Base-by-base conservation (phyloP, 2,113 vertebrate genomes). In the Podarcis raffonei region DNA sequence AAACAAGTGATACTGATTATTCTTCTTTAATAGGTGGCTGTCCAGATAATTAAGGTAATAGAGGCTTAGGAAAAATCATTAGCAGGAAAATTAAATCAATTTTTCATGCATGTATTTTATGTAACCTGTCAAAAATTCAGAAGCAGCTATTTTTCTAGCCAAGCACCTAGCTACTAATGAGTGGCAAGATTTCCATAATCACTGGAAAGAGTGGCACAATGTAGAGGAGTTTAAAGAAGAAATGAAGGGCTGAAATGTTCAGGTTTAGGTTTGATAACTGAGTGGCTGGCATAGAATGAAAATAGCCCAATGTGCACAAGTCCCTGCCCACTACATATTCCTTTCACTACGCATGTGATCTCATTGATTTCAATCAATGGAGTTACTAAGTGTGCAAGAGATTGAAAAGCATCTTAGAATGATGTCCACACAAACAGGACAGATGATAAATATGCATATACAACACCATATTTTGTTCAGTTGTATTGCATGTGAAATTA, bases 1-100 rank as follows among this genome's bases (percentile, higher is more conserved):
- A 88, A 88, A 75, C 57, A 88, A 66, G 35, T 83, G 66, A 65
- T 53, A 87, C 42, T 82, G 35, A 88, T 88, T 37, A 81, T 74
- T 81, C 62, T 74, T 48, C 53, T 72, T 72, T 9, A 75, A 48
- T 83, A 3, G 32, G 18, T 62, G 7, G 18, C 75, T 75, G 25
- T 65, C 39, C 69, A 37, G 59, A 11, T 84, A 85, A 30, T 86
- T 80, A 76, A 85, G 25, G 7, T 85, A 1, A 78, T 72, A 15
- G 42, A 87, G 35, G 16, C 20, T 80, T 74, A 32, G 12, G 62
- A 23, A 11, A 16, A 75, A 72, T 39, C 42, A 69, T 16, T 57
- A 81, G 32, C 11, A 32, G 0, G 22, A 80, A 53, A 87, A 87
- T 90, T 53, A 53, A 74, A 39, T 62, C 85, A 79, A 8, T 80